A percentile compares a stretch with the other conserved stretches of the same genome.
Conservation (phyloP, 2,888 invertebrate species). For the Drosophila phalerata region DNA sequence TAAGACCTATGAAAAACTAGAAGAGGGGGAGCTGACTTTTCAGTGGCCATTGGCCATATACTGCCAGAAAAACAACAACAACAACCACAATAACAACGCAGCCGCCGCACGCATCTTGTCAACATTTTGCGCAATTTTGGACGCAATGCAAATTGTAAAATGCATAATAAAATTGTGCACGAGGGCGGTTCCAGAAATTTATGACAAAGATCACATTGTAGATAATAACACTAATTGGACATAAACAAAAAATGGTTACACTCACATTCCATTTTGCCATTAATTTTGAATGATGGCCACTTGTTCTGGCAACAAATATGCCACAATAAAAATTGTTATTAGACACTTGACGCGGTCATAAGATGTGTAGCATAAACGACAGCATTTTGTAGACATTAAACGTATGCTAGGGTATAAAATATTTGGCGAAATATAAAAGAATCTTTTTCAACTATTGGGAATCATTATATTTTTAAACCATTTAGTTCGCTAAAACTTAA, state of each 20-base stretch:
- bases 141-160: constrained; percentile 51
- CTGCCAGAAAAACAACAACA: constrained; percentile 10
- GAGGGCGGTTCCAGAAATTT: constrained; percentile 15
- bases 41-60: constrained; percentile 29
- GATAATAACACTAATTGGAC: constrained; percentile 6
- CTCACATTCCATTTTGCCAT: constrained; percentile 4
- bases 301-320: not conserved
- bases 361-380: constrained; percentile 1
- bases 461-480: too few species aligned
- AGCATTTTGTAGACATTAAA: not conserved
- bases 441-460: not conserved
- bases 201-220: not conserved
- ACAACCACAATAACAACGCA: constrained; percentile 4
- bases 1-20: constrained; percentile 17
- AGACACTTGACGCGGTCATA: not conserved
- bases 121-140: constrained; percentile 53
- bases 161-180: constrained; percentile 20
- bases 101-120: constrained; percentile 54
- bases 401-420: not conserved
- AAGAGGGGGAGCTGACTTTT: not conserved
- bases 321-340: constrained; percentile 7
- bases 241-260: constrained; percentile 4
- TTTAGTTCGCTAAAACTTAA: too few species aligned
- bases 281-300: constrained; percentile 1
- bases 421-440: not conserved